Percentiles rank a stretch among this genome's conserved stretches.
Conservation (phyloP, 2,113 vertebrate species). For the Ginglymostoma cirratum region DNA sequence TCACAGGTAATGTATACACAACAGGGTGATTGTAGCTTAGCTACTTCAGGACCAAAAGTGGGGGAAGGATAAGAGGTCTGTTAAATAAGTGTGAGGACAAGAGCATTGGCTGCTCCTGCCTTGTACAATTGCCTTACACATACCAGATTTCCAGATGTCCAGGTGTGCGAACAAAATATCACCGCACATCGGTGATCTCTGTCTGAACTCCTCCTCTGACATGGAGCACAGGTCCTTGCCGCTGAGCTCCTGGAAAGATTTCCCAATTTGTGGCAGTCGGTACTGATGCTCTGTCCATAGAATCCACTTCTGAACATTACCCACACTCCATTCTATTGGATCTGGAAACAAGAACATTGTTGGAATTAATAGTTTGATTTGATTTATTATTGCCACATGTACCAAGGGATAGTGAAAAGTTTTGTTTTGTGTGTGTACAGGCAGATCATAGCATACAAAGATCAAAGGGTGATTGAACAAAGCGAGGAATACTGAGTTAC, state of each 20-base stretch:
- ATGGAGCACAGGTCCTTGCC: conserved; percentile 86
- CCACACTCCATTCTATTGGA: conserved; percentile 78
- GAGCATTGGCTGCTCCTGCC: neutral
- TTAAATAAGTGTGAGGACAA: accelerated
- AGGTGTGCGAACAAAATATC: conserved; percentile 90
- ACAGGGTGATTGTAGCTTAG: neutral
- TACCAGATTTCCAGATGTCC: conserved; percentile 97
- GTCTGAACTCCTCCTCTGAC: conserved; percentile 86
- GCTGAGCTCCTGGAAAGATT: conserved; percentile 80
- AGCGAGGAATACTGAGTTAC: too few relatives aligned
- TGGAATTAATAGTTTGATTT: neutral
- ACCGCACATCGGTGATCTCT: conserved; percentile 75
- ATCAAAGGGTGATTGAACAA: too few relatives aligned
- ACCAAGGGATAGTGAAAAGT: too few relatives aligned
- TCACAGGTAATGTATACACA: neutral
- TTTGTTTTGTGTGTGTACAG: too few relatives aligned
- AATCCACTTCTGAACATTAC: conserved; percentile 94
- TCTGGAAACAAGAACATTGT: conserved; percentile 54
- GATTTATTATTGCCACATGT: too few relatives aligned
- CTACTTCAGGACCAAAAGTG: neutral
- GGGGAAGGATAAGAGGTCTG: accelerated
- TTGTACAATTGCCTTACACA: neutral
- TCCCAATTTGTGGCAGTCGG: conserved; percentile 78
- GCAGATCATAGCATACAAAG: too few relatives aligned
- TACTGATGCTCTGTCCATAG: conserved; percentile 95